Base-by-base conservation (phyloP, 2,888 invertebrate genomes). In the Bhutanitis thaidina region DNA sequence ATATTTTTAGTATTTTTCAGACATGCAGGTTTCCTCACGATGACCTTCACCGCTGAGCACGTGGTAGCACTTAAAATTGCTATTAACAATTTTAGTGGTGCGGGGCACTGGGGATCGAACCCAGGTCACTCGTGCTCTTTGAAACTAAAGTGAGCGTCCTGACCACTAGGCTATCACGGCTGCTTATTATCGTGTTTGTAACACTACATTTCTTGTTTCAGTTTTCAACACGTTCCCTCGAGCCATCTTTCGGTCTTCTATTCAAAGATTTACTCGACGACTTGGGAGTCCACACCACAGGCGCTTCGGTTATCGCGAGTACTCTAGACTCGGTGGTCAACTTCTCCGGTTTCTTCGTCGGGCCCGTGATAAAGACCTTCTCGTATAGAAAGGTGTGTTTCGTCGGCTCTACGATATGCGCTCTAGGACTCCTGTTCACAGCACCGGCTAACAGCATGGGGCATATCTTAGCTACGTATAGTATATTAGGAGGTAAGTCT, bases 161-260 rank as follows among this genome's bases (percentile, higher is more conserved):
- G n/a, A n/a, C n/a, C n/a, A n/a, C n/a, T n/a, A n/a, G n/a, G 20
- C 5, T 20, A 20, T 20, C 20, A 20, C 5, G 20, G 5, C 5
- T 3, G 5, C 5, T 20, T 20, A 20, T 20, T 2, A 20, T 3
- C 3, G 5, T 20, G 20, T 27, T 7, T 7, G 8, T 27, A 27
- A 27, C 2, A 27, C 1, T 8, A 27, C 1, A 27, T 8, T 3
- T 41, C 53, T 55, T 55, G 27, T 58, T 91, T 91, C 88, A 95
- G 95, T 90, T 95, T 72, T 94, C 94, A 55, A 94, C 95, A 43
- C 91, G 95, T 69, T 94, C 95, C 16, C 90, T 95, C 67, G 95
- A 95, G 75, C 95, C 95, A 47, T 95, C 95, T 1, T 95, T 95
- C 68, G 95, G 95, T 39, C 86, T 95, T 45, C 90, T 95, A n/a